Evolutionary conservation across 2,113 vertebrate species (phyloP).

Genomic region (Corythornis vintsioides): DNA sequence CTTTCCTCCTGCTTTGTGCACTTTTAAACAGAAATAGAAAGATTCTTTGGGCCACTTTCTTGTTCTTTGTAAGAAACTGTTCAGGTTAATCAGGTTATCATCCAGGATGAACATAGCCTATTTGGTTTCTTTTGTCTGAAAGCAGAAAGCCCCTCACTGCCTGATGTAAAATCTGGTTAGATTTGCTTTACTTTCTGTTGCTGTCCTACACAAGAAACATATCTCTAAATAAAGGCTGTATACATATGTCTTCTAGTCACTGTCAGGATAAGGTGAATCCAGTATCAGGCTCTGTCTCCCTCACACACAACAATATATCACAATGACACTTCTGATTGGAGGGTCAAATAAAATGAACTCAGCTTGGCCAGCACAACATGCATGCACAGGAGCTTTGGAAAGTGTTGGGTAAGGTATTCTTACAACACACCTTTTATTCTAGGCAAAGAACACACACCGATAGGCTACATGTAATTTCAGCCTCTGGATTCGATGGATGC

Average conservation of each 20-base stretch:
- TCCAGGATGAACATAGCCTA: neutral
- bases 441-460: neutral
- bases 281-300: neutral
- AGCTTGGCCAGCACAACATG: neutral
- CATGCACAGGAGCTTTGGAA: neutral
- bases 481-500: neutral
- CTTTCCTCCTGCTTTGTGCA: neutral
- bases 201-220: neutral
- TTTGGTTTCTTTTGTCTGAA: neutral
- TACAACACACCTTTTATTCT: neutral
- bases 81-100: neutral
- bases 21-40: neutral
- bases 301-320: neutral
- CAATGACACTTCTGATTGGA: neutral
- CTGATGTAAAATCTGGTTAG: neutral
- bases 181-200: neutral
- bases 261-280: neutral
- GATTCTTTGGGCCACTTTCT: neutral
- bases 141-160: neutral
- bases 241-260: neutral
- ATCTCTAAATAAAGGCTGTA: neutral
- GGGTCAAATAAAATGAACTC: neutral
- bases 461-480: neutral
- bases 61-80: neutral
- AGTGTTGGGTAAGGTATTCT: fast-evolving